Evolutionary conservation across 2,113 vertebrate species (phyloP), one percentile per base, ranked within the genome.

Genomic region (Galemys pyrenaicus): DNA sequence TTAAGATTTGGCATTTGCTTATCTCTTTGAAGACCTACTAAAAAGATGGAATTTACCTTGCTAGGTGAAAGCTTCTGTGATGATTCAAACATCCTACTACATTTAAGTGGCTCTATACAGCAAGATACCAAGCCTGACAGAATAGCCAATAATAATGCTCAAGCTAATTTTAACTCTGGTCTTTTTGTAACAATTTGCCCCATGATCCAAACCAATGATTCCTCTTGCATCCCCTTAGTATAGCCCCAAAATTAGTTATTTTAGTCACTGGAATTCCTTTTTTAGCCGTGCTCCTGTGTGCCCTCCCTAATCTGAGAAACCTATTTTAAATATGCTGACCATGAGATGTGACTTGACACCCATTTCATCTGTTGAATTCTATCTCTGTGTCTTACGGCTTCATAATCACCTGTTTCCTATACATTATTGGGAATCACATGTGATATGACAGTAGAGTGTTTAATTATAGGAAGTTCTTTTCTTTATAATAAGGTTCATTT

Each of bases 341-440:
- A 74, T 26, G 30, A 89, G 5, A 91, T 83, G 30, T 85, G 54
- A 67, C 70, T 88, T 67, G 87, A 80, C 13, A 39, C 71, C 22
- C 64, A 81, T 82, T 74, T 95, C 92, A 80, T 71, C 92, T 95
- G 84, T 56, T 68, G 32, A 84, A 30, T 49, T 85, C 80, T 84
- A 46, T 75, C 92, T 94, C 87, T 80, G 28, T 70, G 46, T 93
- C 41, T 51, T 77, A 32, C 8, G 13, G 77, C 22, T 90, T 93
- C 83, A 37, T n/a, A 87, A 67, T 79, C 81, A 95, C 60, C 81
- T 88, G 77, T 85, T 88, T 87, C 39, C 86, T 87, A 41, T 58
- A n/a, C 16, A 77, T 77, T 93, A 78, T 82, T 78, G 49, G 82
- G 90, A 92, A 32, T 7, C 39, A 68, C 68, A 19, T 73, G 13